phyloP scores from a whole-genome alignment of 1,140 invertebrate genomes.

The Magallana gigas region DNA sequence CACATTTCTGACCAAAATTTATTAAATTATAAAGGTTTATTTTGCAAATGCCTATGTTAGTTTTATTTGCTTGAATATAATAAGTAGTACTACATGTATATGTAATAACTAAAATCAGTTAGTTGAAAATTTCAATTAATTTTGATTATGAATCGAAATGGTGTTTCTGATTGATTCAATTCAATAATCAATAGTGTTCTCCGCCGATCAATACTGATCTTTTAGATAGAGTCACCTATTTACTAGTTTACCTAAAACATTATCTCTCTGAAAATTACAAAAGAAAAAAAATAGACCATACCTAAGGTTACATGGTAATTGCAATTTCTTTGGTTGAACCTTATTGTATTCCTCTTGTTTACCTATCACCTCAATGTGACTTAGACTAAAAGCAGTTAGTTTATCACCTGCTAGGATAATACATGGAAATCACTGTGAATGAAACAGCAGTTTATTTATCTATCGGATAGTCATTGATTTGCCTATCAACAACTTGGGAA shows the following conservation, averaged over 20 bases:
- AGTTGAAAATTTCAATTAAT: too few species aligned
- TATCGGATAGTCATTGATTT: neutral
- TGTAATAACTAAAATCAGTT: too few species aligned
- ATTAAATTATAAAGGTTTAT: too few species aligned
- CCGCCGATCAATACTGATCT: neutral
- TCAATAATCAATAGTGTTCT: too few species aligned
- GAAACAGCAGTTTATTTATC: conserved; percentile 12
- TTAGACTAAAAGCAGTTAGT: conserved; percentile 13
- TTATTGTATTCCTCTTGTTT: neutral
- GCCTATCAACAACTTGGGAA: neutral
- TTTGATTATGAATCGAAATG: too few species aligned
- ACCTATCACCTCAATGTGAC: neutral
- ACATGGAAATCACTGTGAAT: neutral
- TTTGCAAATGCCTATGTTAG: too few species aligned
- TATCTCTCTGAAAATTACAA: neutral
- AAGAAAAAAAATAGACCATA: neutral
- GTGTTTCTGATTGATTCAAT: too few species aligned
- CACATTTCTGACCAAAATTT: too few species aligned
- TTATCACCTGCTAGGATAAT: conserved; percentile 23
- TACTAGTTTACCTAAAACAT: neutral
- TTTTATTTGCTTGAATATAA: too few species aligned
- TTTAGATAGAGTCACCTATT: neutral
- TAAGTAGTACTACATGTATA: too few species aligned
- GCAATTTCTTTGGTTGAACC: neutral
- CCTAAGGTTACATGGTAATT: neutral